Conservation (phyloP, 2,888 invertebrate species). For the Hypomecis punctinalis region DNA sequence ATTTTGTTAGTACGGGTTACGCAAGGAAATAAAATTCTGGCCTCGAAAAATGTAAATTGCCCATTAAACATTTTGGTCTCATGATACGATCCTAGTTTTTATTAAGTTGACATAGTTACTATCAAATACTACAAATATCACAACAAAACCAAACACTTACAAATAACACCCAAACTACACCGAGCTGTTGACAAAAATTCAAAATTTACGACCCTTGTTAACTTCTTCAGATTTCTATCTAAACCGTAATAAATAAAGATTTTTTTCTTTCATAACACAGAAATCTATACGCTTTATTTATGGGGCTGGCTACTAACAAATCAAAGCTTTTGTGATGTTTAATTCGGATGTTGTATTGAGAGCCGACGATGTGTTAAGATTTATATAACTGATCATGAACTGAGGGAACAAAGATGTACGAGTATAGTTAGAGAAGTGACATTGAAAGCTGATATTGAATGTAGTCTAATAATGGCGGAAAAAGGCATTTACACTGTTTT, state of each 20-base stretch:
- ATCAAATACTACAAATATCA: neutral
- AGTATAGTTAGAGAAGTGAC: constrained; percentile 40
- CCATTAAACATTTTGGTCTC: too few relatives aligned
- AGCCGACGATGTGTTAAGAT: constrained; percentile 71
- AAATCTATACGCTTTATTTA: constrained; percentile 62
- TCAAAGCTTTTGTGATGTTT: constrained; percentile 68
- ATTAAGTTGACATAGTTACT: neutral
- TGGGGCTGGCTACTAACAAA: constrained; percentile 70
- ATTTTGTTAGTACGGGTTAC: too few relatives aligned
- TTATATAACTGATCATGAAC: constrained; percentile 58
- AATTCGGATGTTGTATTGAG: constrained; percentile 58
- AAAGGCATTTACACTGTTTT: too few relatives aligned
- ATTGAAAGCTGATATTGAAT: neutral
- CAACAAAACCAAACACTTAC: constrained; percentile 15
- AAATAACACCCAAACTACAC: constrained; percentile 17
- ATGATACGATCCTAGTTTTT: too few relatives aligned
- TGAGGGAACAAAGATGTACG: constrained; percentile 24
- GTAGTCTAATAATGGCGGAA: constrained; percentile 21
- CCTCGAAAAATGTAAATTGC: too few relatives aligned
- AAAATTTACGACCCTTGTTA: constrained; percentile 43
- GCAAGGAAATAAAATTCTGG: too few relatives aligned
- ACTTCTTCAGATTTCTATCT: constrained; percentile 57
- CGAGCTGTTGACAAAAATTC: constrained; percentile 44
- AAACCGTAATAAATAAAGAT: constrained; percentile 69
- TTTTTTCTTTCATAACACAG: constrained; percentile 60